A percentile compares a stretch with the other conserved stretches of the same genome.
Conservation (phyloP, 2,888 invertebrate genomes). For the Anoncus sp. region DNA sequence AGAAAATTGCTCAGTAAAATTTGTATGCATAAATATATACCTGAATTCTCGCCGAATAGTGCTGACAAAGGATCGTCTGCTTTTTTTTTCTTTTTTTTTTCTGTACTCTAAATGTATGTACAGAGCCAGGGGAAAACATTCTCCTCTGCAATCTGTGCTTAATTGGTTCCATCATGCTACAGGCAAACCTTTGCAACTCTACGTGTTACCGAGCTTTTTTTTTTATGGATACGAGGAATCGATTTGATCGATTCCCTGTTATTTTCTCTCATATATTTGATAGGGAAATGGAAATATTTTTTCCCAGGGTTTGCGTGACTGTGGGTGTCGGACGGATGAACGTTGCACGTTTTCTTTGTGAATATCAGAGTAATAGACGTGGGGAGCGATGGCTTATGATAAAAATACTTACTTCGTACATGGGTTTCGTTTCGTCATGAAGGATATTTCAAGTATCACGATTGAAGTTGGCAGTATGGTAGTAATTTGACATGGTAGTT, state of each 20-base stretch:
- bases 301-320: neutral
- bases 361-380: neutral
- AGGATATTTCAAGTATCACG: no score
- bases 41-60: conserved; percentile 18
- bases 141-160: neutral
- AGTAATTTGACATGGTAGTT: no score
- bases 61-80: conserved; percentile 13
- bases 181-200: neutral
- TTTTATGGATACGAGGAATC: neutral
- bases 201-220: neutral
- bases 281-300: neutral
- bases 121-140: neutral
- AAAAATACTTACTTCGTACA: neutral
- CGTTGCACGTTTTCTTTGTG: neutral
- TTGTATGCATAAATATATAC: conserved; percentile 32
- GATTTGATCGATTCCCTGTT: conserved; percentile 9
- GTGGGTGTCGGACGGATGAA: conserved; percentile 1
- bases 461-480: no score
- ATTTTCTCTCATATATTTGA: neutral
- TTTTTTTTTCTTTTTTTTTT: neutral
- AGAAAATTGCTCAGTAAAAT: conserved; percentile 45
- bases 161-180: neutral
- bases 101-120: neutral
- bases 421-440: neutral
- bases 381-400: neutral